These are phyloP conservation scores for Lepas anatifera DNA, from an alignment of 2,888 invertebrate genomes.

Conservation along the genomic window DNA sequence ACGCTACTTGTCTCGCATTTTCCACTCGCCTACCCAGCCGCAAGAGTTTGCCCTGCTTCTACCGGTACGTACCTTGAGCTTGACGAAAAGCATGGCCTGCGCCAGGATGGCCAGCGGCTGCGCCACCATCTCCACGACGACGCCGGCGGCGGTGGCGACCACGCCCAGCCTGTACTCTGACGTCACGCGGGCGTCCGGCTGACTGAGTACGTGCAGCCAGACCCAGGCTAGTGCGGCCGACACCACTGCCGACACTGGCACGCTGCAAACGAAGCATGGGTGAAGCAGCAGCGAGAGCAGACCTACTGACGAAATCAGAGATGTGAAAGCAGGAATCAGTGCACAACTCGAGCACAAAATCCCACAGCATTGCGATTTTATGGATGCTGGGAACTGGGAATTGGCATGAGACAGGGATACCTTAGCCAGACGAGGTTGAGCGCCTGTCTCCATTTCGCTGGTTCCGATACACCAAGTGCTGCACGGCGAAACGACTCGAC, in stretches of 20 bases:
- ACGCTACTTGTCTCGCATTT: no score
- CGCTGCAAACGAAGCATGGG: no score
- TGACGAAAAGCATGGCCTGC: background rate
- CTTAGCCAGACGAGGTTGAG: background rate
- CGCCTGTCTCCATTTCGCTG: background rate
- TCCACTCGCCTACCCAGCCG: no score
- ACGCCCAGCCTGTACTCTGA: background rate
- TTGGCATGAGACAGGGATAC: no score
- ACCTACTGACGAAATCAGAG: no score
- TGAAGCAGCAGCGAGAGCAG: no score
- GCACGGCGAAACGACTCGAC: background rate
- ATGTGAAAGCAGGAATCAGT: no score
- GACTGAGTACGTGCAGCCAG: constrained; percentile 1
- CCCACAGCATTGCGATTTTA: no score
- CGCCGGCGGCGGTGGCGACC: background rate
- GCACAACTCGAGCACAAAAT: no score
- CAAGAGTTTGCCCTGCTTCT: no score
- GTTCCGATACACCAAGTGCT: background rate
- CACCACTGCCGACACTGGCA: background rate
- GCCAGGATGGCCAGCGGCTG: background rate
- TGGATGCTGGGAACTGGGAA: no score
- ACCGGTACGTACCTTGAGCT: background rate
- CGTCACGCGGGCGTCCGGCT: background rate
- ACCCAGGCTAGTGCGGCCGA: background rate
- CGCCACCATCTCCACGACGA: background rate